phyloP scores from a whole-genome alignment of 2,797 vertebrate species.

The Leucoraja ocellata region DNA sequence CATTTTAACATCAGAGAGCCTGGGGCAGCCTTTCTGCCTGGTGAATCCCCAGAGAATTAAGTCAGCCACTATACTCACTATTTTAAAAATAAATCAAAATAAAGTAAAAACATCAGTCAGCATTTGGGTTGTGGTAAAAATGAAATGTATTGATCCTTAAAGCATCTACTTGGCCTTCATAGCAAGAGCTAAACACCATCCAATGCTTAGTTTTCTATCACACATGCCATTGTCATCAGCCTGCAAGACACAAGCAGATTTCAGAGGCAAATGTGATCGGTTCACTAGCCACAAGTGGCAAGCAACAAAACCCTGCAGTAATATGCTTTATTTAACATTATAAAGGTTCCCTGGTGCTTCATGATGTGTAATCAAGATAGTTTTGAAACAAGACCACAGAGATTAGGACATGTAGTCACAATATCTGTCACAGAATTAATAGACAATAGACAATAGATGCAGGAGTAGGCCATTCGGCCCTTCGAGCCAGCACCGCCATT shows the following conservation, averaged over 20 bases:
- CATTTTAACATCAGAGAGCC: neutral
- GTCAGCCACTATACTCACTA: neutral
- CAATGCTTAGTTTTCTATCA: neutral
- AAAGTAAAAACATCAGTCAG: neutral
- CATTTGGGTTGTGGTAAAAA: neutral
- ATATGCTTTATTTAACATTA: too few relatives aligned
- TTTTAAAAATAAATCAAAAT: neutral
- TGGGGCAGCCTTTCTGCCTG: neutral
- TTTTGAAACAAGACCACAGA: neutral
- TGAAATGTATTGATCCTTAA: too few relatives aligned
- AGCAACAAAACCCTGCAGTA: too few relatives aligned
- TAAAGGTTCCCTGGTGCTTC: neutral
- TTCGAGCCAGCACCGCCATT: too few relatives aligned
- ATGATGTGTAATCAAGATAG: neutral
- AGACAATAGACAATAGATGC: too few relatives aligned
- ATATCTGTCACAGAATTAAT: neutral
- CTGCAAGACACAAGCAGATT: neutral
- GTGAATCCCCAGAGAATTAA: neutral
- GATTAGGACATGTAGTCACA: neutral
- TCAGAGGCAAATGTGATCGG: neutral
- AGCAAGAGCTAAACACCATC: neutral
- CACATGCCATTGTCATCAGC: neutral
- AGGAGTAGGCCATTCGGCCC: too few relatives aligned
- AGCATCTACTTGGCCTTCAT: neutral
- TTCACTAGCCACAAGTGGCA: neutral